A percentile compares a stretch with the other conserved stretches of the same genome.
These are phyloP conservation scores for Drosophila siamana DNA, from an alignment of 2,888 invertebrate species.

Conservation along the genomic window DNA sequence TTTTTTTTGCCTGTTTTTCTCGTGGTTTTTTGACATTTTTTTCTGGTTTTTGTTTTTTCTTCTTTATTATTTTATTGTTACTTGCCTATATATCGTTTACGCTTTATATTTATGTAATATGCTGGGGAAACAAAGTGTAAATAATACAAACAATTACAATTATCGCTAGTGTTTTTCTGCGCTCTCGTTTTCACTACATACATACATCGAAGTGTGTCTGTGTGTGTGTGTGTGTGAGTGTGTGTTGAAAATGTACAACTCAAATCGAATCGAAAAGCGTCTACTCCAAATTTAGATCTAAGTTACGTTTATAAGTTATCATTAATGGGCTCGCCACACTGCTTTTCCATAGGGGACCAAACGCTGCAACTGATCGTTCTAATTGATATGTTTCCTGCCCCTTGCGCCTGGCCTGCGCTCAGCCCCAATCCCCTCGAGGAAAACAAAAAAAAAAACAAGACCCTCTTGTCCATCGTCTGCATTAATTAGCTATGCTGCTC, in stretches of 20 bases:
- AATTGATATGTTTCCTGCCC: not conserved
- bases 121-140: not conserved
- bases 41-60: slow-evolving; percentile 22
- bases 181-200: not conserved
- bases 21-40: slow-evolving; percentile 5
- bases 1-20: too few relatives aligned
- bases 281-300: slow-evolving; percentile 40
- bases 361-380: too few relatives aligned
- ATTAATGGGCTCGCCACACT: slow-evolving; percentile 8
- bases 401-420: too few relatives aligned
- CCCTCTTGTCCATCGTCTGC: not conserved
- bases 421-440: not conserved
- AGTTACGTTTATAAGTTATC: slow-evolving; percentile 17
- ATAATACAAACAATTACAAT: slow-evolving; percentile 21
- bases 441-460: too few relatives aligned
- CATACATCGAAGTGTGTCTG: slow-evolving; percentile 7
- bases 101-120: slow-evolving; percentile 33
- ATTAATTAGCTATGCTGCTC: not conserved
- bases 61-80: slow-evolving; percentile 22
- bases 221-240: not conserved
- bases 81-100: slow-evolving; percentile 45
- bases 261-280: slow-evolving; percentile 17
- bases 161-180: slow-evolving; percentile 27
- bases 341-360: too few relatives aligned
- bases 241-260: not conserved